Percentiles rank a stretch among this genome's conserved stretches.
These are phyloP conservation scores for Neodiprion virginianus DNA, from an alignment of 1,140 invertebrate genomes.

Conservation along the genomic window DNA sequence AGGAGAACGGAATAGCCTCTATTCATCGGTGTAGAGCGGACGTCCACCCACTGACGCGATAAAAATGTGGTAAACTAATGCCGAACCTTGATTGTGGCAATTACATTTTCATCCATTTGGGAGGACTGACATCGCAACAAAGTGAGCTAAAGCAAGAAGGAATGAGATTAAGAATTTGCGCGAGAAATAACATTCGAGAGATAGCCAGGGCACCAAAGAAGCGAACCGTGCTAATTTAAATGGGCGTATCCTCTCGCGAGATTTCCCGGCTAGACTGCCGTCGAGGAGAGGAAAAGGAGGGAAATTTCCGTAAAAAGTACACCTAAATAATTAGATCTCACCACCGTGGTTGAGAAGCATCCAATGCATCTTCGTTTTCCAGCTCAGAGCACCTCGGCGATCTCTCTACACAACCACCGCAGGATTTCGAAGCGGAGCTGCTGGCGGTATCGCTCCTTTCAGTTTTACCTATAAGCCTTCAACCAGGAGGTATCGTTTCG, in stretches of 20 bases:
- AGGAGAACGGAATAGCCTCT: too few relatives aligned
- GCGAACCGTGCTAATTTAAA: background rate
- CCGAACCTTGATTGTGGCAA: too few relatives aligned
- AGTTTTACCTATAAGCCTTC: background rate
- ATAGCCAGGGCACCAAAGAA: background rate
- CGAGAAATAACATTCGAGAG: background rate
- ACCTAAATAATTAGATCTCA: conserved; percentile 21
- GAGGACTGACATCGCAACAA: too few relatives aligned
- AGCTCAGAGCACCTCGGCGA: background rate
- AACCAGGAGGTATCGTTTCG: too few relatives aligned
- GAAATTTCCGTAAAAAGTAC: background rate
- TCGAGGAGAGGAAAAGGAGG: background rate
- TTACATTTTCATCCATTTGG: too few relatives aligned
- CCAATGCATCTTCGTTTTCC: conserved; percentile 19
- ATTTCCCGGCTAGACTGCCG: background rate
- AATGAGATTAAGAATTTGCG: too few relatives aligned
- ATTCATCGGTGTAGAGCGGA: too few relatives aligned
- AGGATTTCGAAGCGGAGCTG: background rate
- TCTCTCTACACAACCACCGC: background rate
- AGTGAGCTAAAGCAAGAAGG: too few relatives aligned
- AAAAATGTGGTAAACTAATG: too few relatives aligned
- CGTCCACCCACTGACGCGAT: too few relatives aligned
- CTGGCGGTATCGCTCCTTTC: background rate
- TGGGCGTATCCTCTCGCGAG: conserved; percentile 1
- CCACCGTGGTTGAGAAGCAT: conserved; percentile 11